phyloP scores from a whole-genome alignment of 2,797 vertebrate genomes.

The Adelosebastes latens region DNA sequence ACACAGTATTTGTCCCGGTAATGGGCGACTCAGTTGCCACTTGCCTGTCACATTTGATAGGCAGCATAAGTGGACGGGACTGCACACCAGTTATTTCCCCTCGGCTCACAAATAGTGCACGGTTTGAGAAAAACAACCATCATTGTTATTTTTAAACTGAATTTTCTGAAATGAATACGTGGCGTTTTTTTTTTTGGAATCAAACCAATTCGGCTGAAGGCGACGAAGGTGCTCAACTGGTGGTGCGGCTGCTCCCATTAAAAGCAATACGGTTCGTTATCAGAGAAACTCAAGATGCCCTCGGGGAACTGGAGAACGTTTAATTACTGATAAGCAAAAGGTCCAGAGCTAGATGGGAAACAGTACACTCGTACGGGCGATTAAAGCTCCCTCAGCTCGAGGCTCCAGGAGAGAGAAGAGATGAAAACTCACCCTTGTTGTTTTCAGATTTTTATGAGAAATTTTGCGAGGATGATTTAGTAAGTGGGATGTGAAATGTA shows the following conservation, averaged over 20 bases:
- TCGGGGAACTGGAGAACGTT: constrained; percentile 51
- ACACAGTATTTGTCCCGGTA: constrained; percentile 27
- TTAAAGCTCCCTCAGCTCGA: constrained; percentile 37
- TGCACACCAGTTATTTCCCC: constrained; percentile 11
- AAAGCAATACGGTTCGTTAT: constrained; percentile 53
- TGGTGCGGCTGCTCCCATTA: constrained; percentile 12
- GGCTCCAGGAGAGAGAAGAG: constrained; percentile 17
- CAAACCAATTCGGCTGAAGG: neutral
- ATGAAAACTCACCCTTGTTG: constrained; percentile 4
- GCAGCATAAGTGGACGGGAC: constrained; percentile 19
- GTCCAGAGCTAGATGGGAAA: constrained; percentile 58
- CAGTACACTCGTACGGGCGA: constrained; percentile 36
- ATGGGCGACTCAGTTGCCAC: constrained; percentile 52
- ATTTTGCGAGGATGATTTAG: neutral
- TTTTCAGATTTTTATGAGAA: constrained; percentile 10
- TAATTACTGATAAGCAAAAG: constrained; percentile 77
- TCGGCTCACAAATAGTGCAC: neutral
- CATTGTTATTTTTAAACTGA: neutral
- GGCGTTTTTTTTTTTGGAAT: neutral
- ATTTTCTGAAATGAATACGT: constrained; percentile 3
- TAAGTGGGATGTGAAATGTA: neutral
- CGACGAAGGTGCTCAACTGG: neutral
- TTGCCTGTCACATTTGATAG: constrained; percentile 50
- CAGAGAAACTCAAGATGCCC: constrained; percentile 67
- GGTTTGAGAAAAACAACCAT: neutral